Evolutionary conservation across 2,113 vertebrate genomes (phyloP).

Genomic region (Burhinus oedicnemus): DNA sequence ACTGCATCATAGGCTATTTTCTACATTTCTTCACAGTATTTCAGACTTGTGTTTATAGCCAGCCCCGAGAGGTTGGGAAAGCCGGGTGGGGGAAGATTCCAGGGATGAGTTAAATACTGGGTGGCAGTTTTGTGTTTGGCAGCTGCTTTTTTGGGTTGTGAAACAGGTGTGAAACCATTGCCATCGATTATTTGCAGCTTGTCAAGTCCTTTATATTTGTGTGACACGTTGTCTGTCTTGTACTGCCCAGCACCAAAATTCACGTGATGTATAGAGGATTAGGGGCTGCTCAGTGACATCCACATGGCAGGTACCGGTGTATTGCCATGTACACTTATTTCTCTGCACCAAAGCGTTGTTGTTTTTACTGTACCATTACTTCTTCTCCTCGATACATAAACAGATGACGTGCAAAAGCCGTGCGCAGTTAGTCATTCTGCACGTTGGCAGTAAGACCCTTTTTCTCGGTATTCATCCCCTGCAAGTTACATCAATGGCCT

Average conservation of each 20-base stretch:
- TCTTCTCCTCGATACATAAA: slow-evolving; percentile 16
- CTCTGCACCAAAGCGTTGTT: accelerated
- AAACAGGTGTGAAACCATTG: slow-evolving; percentile 34
- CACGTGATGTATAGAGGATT: accelerated
- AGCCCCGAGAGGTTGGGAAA: neutral
- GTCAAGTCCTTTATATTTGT: neutral
- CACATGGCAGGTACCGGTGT: neutral
- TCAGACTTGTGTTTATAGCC: neutral
- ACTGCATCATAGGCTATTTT: neutral
- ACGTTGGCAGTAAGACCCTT: neutral
- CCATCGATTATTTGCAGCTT: neutral
- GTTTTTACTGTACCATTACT: neutral
- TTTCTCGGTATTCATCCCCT: neutral
- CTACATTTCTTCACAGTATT: neutral
- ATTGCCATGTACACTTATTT: neutral
- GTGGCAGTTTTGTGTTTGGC: neutral
- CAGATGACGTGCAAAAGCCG: slow-evolving; percentile 24
- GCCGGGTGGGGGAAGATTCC: neutral
- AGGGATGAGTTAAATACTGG: neutral
- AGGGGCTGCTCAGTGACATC: neutral
- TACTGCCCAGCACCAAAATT: neutral
- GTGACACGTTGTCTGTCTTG: accelerated
- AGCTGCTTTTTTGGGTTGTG: neutral
- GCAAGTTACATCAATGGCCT: neutral
- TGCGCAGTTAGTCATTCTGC: slow-evolving; percentile 16